Percentiles rank a stretch among this genome's conserved stretches.
These are phyloP conservation scores for Aphaenogaster rudis DNA, from an alignment of 1,140 invertebrate genomes.

Conservation along the genomic window DNA sequence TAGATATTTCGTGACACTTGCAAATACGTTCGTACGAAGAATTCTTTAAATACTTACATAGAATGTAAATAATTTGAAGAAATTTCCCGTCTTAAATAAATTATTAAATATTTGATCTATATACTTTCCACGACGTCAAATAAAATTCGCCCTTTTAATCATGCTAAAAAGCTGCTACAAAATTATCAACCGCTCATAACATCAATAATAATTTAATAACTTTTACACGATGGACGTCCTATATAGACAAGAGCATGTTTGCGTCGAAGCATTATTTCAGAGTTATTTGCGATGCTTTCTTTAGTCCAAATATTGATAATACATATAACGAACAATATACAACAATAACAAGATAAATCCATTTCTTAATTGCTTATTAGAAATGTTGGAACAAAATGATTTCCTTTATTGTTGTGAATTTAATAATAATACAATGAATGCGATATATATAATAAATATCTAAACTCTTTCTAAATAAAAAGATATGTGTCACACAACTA, in stretches of 20 bases:
- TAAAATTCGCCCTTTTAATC: background rate
- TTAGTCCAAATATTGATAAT: background rate
- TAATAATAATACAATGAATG: background rate
- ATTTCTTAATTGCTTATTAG: background rate
- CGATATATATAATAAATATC: background rate
- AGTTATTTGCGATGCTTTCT: background rate
- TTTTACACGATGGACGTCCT: background rate
- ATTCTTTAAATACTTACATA: background rate
- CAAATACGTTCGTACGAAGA: background rate
- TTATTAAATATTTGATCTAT: background rate
- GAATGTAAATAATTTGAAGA: background rate
- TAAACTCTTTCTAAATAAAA: conserved; percentile 15
- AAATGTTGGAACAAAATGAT: background rate
- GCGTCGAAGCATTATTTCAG: background rate
- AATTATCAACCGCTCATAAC: conserved; percentile 1
- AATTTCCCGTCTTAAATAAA: background rate
- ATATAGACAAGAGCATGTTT: background rate
- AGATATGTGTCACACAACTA: background rate
- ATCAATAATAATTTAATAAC: conserved; percentile 23
- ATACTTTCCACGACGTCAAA: background rate
- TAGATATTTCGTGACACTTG: conserved; percentile 11
- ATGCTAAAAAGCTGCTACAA: background rate
- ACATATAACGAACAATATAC: background rate
- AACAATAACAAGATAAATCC: background rate
- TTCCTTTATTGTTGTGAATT: background rate